Percentiles rank a stretch among this genome's conserved stretches.
Evolutionary conservation across 64 coral and sea anemone genomes (phyloP).

Genomic region (Montipora cactus): DNA sequence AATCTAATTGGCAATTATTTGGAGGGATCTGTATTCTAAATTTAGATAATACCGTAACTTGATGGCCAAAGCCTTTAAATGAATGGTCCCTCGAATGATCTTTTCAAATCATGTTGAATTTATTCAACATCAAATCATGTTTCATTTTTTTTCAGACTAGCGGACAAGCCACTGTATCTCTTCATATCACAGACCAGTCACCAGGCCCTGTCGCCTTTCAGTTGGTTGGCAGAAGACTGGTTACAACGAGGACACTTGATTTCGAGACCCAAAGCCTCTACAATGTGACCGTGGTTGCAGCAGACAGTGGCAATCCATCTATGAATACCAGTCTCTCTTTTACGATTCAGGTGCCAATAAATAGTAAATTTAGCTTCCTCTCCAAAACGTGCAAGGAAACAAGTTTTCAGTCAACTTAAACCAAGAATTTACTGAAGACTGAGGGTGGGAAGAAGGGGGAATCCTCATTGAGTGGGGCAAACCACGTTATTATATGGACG

Average conservation of each 20-base stretch:
- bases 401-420: too few relatives aligned
- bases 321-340: constrained; percentile 30
- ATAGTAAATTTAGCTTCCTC: not conserved
- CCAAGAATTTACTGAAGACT: too few relatives aligned
- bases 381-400: not conserved
- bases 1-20: too few relatives aligned
- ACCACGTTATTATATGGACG: too few relatives aligned
- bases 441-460: too few relatives aligned
- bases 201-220: not conserved
- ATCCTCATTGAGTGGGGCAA: too few relatives aligned
- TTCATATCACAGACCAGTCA: constrained; percentile 35
- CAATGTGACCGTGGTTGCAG: constrained; percentile 41
- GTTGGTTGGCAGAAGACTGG: not conserved
- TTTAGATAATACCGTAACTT: too few relatives aligned
- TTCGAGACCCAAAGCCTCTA: constrained; percentile 42
- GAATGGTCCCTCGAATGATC: not conserved
- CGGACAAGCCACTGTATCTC: constrained; percentile 7
- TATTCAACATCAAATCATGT: not conserved
- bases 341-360: constrained; percentile 12
- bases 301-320: constrained; percentile 67
- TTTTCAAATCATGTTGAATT: not conserved
- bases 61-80: too few relatives aligned
- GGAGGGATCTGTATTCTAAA: too few relatives aligned
- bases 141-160: not conserved
- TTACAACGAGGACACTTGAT: constrained; percentile 35